Percentiles rank a stretch among this genome's conserved stretches.
phyloP scores from a whole-genome alignment of 2,797 vertebrate genomes.

The Macropodus opercularis region DNA sequence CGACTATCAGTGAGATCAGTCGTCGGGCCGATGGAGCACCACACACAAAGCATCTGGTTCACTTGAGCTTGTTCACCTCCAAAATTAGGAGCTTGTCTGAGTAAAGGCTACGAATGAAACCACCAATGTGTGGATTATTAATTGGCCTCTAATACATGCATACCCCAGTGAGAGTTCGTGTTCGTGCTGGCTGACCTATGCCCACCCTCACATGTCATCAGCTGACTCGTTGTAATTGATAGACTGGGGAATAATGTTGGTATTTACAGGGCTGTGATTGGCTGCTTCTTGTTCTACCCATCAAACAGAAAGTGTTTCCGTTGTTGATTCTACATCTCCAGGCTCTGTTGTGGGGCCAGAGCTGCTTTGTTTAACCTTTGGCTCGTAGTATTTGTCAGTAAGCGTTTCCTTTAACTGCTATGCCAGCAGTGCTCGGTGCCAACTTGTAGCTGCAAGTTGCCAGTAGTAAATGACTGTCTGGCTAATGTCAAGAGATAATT shows the following conservation, averaged over 20 bases:
- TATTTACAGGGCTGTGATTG: slow-evolving; percentile 7
- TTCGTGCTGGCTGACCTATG: slow-evolving; percentile 38
- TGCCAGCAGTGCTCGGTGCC: slow-evolving; percentile 45
- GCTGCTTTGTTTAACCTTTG: slow-evolving; percentile 60
- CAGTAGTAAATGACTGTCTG: slow-evolving; percentile 21
- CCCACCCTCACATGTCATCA: slow-evolving; percentile 25
- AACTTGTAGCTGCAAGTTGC: slow-evolving; percentile 25
- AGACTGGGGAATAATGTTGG: slow-evolving; percentile 19
- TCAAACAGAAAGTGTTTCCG: slow-evolving; percentile 37
- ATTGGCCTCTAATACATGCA: slow-evolving; percentile 44
- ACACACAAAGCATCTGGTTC: background rate
- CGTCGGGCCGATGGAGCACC: too few species aligned
- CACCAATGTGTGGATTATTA: slow-evolving; percentile 17
- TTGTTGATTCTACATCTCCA: slow-evolving; percentile 37
- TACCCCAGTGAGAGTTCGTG: slow-evolving; percentile 9
- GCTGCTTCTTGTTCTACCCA: slow-evolving; percentile 15
- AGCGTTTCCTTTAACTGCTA: slow-evolving; percentile 35
- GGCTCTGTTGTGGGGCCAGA: slow-evolving; percentile 22
- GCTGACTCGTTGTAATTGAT: slow-evolving; percentile 46
- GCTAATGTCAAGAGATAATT: slow-evolving; percentile 27
- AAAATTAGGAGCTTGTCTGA: background rate
- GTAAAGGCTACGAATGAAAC: background rate
- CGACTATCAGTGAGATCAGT: too few species aligned
- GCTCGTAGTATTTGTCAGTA: slow-evolving; percentile 43
- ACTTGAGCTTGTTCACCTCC: background rate